Evolutionary conservation across 2,888 invertebrate species (phyloP), one percentile per base, ranked within the genome.

Genomic region (Galeopsomyia nigrocyanea): DNA sequence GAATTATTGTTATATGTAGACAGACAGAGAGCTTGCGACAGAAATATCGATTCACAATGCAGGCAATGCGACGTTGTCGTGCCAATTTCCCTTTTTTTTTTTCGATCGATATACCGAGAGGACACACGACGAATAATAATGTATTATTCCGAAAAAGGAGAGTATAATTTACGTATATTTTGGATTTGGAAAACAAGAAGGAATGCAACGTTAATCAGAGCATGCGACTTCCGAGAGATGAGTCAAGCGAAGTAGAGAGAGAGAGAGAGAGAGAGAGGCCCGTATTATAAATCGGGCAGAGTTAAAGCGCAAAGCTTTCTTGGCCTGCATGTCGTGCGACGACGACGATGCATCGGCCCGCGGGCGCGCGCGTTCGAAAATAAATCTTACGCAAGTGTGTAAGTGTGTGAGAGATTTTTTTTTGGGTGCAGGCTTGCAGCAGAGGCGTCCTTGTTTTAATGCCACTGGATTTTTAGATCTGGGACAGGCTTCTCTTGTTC

Each of bases 381-480:
- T 77, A 77, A 75, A 75, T 73, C 64, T 21, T 47, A 19, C 21
- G 26, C 50, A 62, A 31, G 70, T 21, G 22, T 60, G 62, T 39
- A 55, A 53, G 26, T 51, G 53, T 62, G 22, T 63, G 53, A 66
- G 68, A 62, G 21, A 49, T 26, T 31, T 5, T 3, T 31, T 31
- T 39, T 57, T 26, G 39, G 14, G 7, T 5, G 19, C 10, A 60
- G 47, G 26, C 47, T n/a, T n/a, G 26, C 26, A 5, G 3, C 26
- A 26, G 26, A 50, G 66, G 74, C 72, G 77, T 76, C 77, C 77
- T 77, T 78, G 77, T 78, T 75, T 74, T 68, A 71, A 76, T 77
- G 78, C 75, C 75, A 77, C 77, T 78, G 74, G 76, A 78, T 78
- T 78, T 79, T 74, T 78, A 78, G 78, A 72, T 75, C 73, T 73